These are phyloP conservation scores for Nerophis lumbriciformis DNA, from an alignment of 2,113 vertebrate genomes.

Conservation along the genomic window DNA sequence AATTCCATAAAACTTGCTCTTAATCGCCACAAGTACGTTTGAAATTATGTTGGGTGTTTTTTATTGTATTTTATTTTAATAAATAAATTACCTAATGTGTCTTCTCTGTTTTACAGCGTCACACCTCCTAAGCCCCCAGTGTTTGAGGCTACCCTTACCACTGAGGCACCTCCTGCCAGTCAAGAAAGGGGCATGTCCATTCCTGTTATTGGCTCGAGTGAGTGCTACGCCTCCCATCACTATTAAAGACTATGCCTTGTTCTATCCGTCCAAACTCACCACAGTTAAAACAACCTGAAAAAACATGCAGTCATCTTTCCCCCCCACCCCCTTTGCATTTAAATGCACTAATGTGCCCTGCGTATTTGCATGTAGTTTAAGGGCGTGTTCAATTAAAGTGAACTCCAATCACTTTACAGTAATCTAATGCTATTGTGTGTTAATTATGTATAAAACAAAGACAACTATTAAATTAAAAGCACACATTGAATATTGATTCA, in stretches of 20 bases:
- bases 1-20: conserved; percentile 96
- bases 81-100: neutral
- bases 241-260: neutral
- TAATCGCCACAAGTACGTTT: conserved; percentile 78
- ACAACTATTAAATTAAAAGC: no score
- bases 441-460: no score
- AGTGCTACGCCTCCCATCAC: conserved; percentile 32
- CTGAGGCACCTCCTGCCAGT: conserved; percentile 49
- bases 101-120: conserved; percentile 42
- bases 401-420: no score
- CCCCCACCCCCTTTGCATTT: no score
- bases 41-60: neutral
- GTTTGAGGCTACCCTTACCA: conserved; percentile 51
- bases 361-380: no score
- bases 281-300: no score
- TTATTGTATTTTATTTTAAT: neutral
- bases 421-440: no score
- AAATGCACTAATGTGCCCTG: no score
- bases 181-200: conserved; percentile 76
- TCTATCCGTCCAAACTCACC: no score
- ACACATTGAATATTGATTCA: no score
- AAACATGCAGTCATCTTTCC: no score
- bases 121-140: conserved; percentile 66
- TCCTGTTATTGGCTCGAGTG: conserved; percentile 82
- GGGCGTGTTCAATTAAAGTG: no score